Percentiles rank a stretch among this genome's conserved stretches.
Conservation (phyloP, 2,113 vertebrate genomes). For the Donacobius atricapilla region DNA sequence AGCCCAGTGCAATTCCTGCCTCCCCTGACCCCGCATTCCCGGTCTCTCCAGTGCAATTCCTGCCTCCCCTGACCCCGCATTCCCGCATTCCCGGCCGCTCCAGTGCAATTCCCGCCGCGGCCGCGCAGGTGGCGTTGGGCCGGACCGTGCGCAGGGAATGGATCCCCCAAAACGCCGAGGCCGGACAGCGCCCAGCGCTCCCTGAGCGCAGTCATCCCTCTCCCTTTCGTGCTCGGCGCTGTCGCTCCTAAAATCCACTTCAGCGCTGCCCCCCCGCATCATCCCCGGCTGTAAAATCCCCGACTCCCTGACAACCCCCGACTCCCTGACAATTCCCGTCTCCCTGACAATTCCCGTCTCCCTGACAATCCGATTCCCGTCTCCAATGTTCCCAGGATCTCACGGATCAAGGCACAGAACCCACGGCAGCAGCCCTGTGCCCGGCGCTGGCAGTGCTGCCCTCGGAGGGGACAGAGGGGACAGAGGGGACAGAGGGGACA, state of each 20-base stretch:
- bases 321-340: too few species aligned
- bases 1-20: neutral
- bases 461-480: too few species aligned
- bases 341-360: neutral
- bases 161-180: accelerated
- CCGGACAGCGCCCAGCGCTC: neutral
- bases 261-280: neutral
- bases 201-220: accelerated
- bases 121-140: neutral
- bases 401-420: too few species aligned
- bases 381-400: too few species aligned
- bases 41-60: neutral
- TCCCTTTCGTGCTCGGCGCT: neutral
- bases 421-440: too few species aligned
- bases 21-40: neutral
- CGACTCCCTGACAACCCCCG: neutral
- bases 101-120: neutral
- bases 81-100: accelerated
- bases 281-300: neutral
- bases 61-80: too few species aligned
- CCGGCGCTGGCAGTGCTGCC: too few species aligned
- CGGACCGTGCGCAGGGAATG: accelerated
- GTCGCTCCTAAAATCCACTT: neutral
- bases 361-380: too few species aligned
- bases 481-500: too few species aligned